Base-by-base conservation (phyloP, 2,888 invertebrate genomes). In the Drosophila longiperda region DNA sequence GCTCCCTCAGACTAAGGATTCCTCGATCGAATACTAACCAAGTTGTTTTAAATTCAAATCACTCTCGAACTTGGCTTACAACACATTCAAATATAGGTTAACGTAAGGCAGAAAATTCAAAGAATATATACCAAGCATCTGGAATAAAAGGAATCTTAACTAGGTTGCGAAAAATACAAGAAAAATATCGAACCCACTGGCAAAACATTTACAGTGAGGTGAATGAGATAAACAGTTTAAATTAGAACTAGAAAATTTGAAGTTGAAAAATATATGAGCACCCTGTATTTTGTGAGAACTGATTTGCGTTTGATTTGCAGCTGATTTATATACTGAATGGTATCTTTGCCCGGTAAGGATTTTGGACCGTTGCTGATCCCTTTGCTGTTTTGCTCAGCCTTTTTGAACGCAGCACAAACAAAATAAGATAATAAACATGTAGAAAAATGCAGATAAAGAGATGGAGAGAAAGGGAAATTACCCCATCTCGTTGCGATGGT, bases 231-330 rank as follows among this genome's bases (percentile, higher is more conserved):
- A 40, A 72, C 42, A 23, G 23, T 20, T 40, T 52, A 61, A 53
- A 38, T 53, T 42, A 55, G 38, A 58, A 60, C 42, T 63, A 66
- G 29, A n/a, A 57, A 45, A 55, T 29, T 73, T 73, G 17, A 12
- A 64, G n/a, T 50, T 34, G 23, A 58, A 33, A 74, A 68, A 63
- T n/a, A 26, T 45, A 8, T 38, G 26, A 54, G 83, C 83, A 91
- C 90, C 90, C 78, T 82, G 77, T 89, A 91, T 91, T 92, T 91
- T 75, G 88, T 85, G 82, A 92, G 86, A 78, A 92, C 82, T 80
- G 90, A 91, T 90, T 91, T 91, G 82, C 91, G 91, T 81, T 92
- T 92, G 75, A 92, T 87, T 86, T 90, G 92, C 80, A 92, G 84
- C 80, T 90, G 87, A 88, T 90, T 87, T 78, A 92, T 75, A 82